Evolutionary conservation across 2,113 vertebrate genomes (phyloP), one percentile per base, ranked within the genome.

Genomic region (Crotalus tigris): DNA sequence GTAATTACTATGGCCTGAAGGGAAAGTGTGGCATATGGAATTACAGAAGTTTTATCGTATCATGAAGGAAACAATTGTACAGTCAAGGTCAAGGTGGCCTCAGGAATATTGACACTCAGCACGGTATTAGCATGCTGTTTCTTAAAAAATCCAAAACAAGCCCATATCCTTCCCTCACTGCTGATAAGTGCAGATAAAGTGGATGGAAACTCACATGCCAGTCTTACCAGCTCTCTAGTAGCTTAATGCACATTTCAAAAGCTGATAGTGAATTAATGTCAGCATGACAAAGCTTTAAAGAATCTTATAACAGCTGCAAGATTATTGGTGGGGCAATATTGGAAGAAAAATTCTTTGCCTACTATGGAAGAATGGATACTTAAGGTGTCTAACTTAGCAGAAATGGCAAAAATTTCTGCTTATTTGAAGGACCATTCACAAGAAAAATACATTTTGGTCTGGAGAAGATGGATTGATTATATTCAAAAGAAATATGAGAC

Each of bases 251-350:
- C 93, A 89, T 89, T 94, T 93, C 91, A 46, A 89, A 94, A 64
- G 87, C 90, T 75, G 95, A 96, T 97, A 97, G 96, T 91, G 92
- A 69, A 87, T 94, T 96, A 97, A 96, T 96, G 95, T 95, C 96
- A 96, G 88, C 92, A 93, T 58, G 44, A 81, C 75, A 93, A 92
- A 95, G 87, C 93, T 96, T 64, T 29, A 90, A 90, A 90, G 39
- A 39, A 39, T 39, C 39, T 39, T 39, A 39, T 39, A 39, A 39
- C 39, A 39, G 39, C 39, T 39, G 39, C 39, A 39, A 39, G 39
- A 39, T 39, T 39, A 39, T 39, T 39, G 39, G 39, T 39, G 39
- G 39, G 39, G 39, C 39, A 39, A 39, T 39, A 39, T 39, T 39
- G 39, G 39, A 39, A 39, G 39, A 39, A 39, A 39, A 39, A 39